A percentile compares a stretch with the other conserved stretches of the same genome.
Evolutionary conservation across 2,113 vertebrate genomes (phyloP).

Genomic region (Diadophis punctatus): DNA sequence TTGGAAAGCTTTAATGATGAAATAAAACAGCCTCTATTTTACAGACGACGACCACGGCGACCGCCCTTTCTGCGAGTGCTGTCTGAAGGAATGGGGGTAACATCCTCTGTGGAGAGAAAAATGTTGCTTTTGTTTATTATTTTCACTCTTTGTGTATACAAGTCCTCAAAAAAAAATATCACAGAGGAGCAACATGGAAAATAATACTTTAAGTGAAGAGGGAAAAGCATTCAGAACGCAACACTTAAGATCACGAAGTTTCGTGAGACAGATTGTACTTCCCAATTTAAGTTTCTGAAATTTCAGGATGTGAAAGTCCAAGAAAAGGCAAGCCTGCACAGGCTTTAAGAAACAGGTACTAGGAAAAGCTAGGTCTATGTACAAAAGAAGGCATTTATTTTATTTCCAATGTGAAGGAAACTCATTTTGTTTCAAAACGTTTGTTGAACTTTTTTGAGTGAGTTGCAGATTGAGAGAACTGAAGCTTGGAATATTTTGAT

Average conservation of each 20-base stretch:
- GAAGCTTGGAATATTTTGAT: not conserved
- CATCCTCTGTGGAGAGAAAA: slow-evolving; percentile 82
- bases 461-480: not conserved
- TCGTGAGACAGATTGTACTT: not conserved
- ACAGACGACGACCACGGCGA: slow-evolving; percentile 95
- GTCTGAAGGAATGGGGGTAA: slow-evolving; percentile 97
- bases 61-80: slow-evolving; percentile 98
- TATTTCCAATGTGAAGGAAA: not conserved
- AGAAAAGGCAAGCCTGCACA: not conserved
- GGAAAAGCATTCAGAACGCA: not conserved
- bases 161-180: not conserved
- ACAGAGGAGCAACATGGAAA: not conserved
- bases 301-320: slow-evolving; percentile 3
- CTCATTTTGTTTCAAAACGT: not conserved
- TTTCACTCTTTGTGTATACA: not conserved
- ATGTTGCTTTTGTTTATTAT: not conserved
- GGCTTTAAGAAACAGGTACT: not conserved
- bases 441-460: not conserved
- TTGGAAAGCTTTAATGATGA: slow-evolving; percentile 79
- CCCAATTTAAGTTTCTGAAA: not conserved
- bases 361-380: not conserved
- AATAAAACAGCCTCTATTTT: slow-evolving; percentile 62
- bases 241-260: not conserved
- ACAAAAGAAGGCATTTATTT: not conserved
- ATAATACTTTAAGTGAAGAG: not conserved